Evolutionary conservation across 2,113 vertebrate species (phyloP).

Genomic region (Pelodiscus sinensis): DNA sequence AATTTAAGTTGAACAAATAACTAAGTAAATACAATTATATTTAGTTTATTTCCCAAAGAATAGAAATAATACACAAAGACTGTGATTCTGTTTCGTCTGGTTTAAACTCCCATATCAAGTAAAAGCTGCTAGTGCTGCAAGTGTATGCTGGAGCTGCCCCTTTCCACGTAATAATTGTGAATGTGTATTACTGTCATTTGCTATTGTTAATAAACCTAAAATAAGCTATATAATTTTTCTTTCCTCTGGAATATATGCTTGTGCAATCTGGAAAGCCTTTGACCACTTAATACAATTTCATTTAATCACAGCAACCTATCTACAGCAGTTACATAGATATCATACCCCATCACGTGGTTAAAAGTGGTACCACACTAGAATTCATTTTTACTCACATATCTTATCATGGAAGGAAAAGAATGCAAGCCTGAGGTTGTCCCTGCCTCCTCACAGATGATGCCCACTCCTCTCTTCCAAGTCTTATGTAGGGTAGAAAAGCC

Average conservation of each 20-base stretch:
- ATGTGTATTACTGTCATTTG: accelerated
- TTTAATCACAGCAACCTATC: accelerated
- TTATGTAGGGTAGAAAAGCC: neutral
- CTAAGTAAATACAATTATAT: neutral
- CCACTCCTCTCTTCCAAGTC: neutral
- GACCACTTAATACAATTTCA: accelerated
- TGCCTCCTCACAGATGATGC: neutral
- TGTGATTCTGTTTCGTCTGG: accelerated
- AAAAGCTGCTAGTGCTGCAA: neutral
- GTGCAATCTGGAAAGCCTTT: accelerated
- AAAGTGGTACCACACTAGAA: accelerated
- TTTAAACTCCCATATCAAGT: too few relatives aligned
- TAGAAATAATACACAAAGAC: neutral
- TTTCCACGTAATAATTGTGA: neutral
- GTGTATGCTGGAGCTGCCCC: accelerated
- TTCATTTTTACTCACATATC: accelerated
- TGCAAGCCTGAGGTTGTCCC: accelerated
- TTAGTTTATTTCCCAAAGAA: neutral
- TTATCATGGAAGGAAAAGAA: accelerated
- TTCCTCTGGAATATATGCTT: accelerated
- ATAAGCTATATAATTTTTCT: accelerated
- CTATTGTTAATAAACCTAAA: neutral
- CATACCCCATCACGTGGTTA: conserved; percentile 12
- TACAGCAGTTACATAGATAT: neutral
- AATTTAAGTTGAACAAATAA: neutral